Conservation (phyloP, 2,888 invertebrate genomes). For the Omphaloscelis lunosa region DNA sequence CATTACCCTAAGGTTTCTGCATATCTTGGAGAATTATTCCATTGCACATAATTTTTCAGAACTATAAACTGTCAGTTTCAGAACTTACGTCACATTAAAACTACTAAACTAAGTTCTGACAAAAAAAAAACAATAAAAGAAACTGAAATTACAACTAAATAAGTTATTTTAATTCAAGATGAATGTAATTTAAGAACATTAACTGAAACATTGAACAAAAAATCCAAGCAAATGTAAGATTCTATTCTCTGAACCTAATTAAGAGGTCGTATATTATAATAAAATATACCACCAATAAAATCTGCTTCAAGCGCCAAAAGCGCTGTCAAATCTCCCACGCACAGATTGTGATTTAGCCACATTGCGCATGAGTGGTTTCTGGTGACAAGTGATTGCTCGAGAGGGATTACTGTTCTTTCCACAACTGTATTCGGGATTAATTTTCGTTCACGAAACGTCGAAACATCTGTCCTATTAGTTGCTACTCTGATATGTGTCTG, state of each 20-base stretch:
- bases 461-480: conserved; percentile 85
- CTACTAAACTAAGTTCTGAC: background rate
- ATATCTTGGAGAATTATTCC: too few relatives aligned
- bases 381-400: conserved; percentile 86
- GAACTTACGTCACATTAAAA: too few relatives aligned
- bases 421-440: conserved; percentile 81
- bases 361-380: conserved; percentile 82
- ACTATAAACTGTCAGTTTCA: background rate
- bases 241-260: too few relatives aligned
- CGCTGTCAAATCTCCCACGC: conserved; percentile 53
- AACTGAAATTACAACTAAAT: background rate
- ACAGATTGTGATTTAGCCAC: conserved; percentile 54
- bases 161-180: background rate
- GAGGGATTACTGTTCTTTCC: conserved; percentile 81
- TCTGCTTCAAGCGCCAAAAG: conserved; percentile 56
- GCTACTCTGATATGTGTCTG: conserved; percentile 64
- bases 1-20: background rate
- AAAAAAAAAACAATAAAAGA: too few relatives aligned
- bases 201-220: too few relatives aligned
- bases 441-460: conserved; percentile 79
- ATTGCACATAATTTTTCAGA: too few relatives aligned
- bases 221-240: background rate
- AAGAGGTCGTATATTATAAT: background rate
- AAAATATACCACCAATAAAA: background rate
- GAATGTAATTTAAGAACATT: background rate